phyloP scores from a whole-genome alignment of 2,888 invertebrate species.

The Rhopalosiphum nymphaeae region DNA sequence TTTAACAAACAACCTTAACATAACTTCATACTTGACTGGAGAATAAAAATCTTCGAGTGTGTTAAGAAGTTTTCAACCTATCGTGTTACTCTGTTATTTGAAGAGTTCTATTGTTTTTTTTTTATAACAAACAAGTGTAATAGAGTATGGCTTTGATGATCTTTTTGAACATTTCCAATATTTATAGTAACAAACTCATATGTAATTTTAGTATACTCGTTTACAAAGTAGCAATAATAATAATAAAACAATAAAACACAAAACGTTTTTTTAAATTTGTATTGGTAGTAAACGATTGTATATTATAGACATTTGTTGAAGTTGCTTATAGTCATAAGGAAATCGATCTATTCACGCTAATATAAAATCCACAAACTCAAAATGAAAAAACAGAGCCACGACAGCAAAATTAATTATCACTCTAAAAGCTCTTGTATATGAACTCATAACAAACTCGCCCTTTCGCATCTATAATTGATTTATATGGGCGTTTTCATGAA shows the following conservation, averaged over 20 bases:
- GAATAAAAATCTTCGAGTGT: not conserved
- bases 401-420: conserved; percentile 40
- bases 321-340: not conserved
- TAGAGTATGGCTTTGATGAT: conserved; percentile 2
- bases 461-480: conserved; percentile 41
- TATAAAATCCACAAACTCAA: not conserved
- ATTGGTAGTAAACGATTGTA: not conserved
- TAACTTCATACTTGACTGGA: conserved; percentile 33
- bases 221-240: not conserved
- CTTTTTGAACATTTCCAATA: not conserved
- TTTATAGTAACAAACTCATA: not conserved
- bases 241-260: not conserved
- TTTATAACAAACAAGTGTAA: conserved; percentile 22
- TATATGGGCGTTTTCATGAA: conserved; percentile 30
- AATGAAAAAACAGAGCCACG: not conserved
- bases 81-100: not conserved
- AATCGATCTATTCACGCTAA: not conserved
- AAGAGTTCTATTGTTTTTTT: not conserved
- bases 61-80: conserved; percentile 37
- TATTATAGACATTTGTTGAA: not conserved
- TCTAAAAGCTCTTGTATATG: not conserved
- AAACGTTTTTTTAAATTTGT: not conserved
- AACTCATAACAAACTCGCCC: conserved; percentile 2
- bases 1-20: conserved; percentile 46
- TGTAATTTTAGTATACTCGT: not conserved